These are phyloP conservation scores for Adelognathus sp. DNA, from an alignment of 2,888 invertebrate genomes.

Conservation along the genomic window DNA sequence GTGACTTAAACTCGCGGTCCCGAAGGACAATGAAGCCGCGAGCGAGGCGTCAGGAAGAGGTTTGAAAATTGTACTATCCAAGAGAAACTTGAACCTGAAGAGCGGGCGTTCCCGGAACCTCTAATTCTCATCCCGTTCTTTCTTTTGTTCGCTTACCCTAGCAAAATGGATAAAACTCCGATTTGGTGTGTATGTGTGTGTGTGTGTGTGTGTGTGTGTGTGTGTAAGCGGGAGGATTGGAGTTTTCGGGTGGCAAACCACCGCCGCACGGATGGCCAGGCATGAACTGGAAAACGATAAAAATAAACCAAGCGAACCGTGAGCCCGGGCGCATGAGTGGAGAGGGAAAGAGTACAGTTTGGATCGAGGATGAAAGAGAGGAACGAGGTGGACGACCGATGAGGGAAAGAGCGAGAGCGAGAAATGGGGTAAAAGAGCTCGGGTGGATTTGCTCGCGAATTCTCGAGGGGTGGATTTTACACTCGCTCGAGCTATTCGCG, in stretches of 20 bases:
- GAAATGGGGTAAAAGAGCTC: conserved; percentile 28
- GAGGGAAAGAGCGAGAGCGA: background rate
- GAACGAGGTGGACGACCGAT: background rate
- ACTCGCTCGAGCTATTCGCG: conserved; percentile 8
- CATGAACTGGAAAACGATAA: conserved; percentile 48
- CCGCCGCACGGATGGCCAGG: conserved; percentile 1
- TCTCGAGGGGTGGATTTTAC: conserved; percentile 56
- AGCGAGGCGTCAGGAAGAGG: background rate
- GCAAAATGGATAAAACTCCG: conserved; percentile 55
- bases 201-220: too few species aligned
- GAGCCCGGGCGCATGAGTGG: conserved; percentile 23
- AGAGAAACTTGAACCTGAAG: conserved; percentile 39
- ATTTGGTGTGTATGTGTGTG: conserved; percentile 34
- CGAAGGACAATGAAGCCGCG: background rate
- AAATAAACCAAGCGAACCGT: conserved; percentile 50
- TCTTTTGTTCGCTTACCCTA: conserved; percentile 41
- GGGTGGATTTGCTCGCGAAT: conserved; percentile 51
- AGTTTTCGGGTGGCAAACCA: conserved; percentile 47
- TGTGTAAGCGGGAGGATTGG: conserved; percentile 9
- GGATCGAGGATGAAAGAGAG: conserved; percentile 2
- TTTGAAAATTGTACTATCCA: conserved; percentile 20
- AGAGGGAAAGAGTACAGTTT: background rate
- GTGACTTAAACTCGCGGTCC: conserved; percentile 32
- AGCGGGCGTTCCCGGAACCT: conserved; percentile 24
- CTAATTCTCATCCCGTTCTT: conserved; percentile 43